These are phyloP conservation scores for Cryptoblepharus egeriae DNA, from an alignment of 2,797 vertebrate species.

Conservation along the genomic window DNA sequence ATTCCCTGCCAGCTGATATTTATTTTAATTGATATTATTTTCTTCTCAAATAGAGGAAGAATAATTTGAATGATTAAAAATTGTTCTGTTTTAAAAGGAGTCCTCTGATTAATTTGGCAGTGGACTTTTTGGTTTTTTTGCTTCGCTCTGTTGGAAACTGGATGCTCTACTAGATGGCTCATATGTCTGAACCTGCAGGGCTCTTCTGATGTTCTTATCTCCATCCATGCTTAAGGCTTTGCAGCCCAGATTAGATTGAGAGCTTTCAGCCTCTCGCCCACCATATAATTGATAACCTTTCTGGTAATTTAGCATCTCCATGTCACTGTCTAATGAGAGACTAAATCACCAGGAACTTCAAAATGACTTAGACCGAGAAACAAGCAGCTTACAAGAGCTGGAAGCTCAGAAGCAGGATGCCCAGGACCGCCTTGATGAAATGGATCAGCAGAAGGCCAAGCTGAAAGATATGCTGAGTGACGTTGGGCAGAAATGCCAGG, in stretches of 20 bases:
- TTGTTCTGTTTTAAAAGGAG: no score
- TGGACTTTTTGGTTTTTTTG: no score
- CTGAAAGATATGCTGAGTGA: slow-evolving; percentile 95
- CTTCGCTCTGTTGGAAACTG: no score
- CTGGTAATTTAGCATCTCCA: not conserved
- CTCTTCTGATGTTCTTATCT: no score
- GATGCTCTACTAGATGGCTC: no score
- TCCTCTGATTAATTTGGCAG: no score
- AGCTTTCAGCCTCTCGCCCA: not conserved
- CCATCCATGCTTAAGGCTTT: not conserved
- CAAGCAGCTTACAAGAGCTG: slow-evolving; percentile 90
- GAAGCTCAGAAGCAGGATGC: slow-evolving; percentile 97
- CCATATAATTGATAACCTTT: not conserved
- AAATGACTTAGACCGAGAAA: slow-evolving; percentile 92
- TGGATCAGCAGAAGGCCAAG: slow-evolving; percentile 98
- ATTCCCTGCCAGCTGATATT: no score
- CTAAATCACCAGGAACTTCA: slow-evolving; percentile 87
- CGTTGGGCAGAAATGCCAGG: slow-evolving; percentile 92
- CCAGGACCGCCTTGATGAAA: slow-evolving; percentile 94
- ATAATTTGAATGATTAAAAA: no score
- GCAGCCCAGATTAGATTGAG: not conserved
- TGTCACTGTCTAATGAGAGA: not conserved
- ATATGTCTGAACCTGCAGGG: no score
- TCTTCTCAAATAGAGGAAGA: no score
- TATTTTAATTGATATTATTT: no score